Evolutionary conservation across 1,140 invertebrate species (phyloP), one percentile per base, ranked within the genome.

Genomic region (Drosophila teissieri): DNA sequence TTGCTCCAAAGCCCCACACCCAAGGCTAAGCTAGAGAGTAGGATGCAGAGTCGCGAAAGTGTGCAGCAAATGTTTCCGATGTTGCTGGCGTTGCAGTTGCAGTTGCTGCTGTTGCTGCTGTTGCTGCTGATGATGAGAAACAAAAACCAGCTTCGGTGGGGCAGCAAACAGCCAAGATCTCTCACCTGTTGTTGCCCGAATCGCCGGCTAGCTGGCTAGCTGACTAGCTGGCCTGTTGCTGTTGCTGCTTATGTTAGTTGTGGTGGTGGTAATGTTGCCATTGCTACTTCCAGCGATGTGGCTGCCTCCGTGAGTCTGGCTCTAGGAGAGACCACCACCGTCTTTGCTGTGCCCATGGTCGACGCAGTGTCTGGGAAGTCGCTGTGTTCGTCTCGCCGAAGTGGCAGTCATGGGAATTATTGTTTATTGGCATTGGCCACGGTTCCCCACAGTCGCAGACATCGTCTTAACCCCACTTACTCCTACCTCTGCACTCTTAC

Each of bases 401-500:
- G 75, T 89, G 84, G 84, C 84, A 89, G 84, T 89, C 84, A 89
- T 89, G 84, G 84, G 84, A 89, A 89, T 89, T 89, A 89, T 89
- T 89, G 85, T 89, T 89, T 89, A 89, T 89, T 84, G 84, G 84
- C 80, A 88, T 88, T 83, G 79, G 76, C 84, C 84, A 88, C 72
- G 72, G 79, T 73, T 75, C 60, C 63, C 67, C 80, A 84, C 80
- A 80, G 62, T 39, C 57, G 49, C 60, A 51, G 72, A 51, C 72
- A 46, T 49, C 74, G 72, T 75, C 68, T 61, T 73, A 68, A 52
- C 64, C 70, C 69, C 45, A 53, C 49, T 62, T 42, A 22, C 64
- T 31, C n/a, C 19, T 22, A 19, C 49, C 44, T 6, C 44, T 6
- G 42, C n/a, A 54, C 19, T 19, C 19, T 19, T 19, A 19, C 19